Percentiles rank a stretch among this genome's conserved stretches.
These are phyloP conservation scores for Amazona vittata DNA, from an alignment of 2,113 vertebrate species.

Conservation along the genomic window DNA sequence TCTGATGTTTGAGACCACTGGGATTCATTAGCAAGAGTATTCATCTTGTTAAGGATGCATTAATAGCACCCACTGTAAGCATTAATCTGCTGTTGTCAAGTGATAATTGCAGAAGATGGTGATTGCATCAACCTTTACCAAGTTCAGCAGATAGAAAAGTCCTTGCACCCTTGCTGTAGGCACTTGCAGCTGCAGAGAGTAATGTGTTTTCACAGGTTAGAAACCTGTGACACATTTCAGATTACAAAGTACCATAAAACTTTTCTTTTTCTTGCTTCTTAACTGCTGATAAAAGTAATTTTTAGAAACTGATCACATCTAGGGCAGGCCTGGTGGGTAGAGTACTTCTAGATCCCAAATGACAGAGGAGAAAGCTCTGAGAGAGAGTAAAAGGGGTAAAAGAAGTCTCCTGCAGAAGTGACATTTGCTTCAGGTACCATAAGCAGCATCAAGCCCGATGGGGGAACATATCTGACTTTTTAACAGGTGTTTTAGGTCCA, in stretches of 20 bases:
- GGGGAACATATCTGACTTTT: neutral
- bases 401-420: neutral
- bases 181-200: neutral
- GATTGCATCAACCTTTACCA: slow-evolving; percentile 56
- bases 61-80: slow-evolving; percentile 17
- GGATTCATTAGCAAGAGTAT: slow-evolving; percentile 15
- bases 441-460: neutral
- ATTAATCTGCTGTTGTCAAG: slow-evolving; percentile 41
- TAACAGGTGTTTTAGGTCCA: neutral
- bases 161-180: neutral
- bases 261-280: neutral
- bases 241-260: neutral
- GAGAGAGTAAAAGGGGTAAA: neutral
- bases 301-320: neutral
- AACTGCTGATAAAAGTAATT: neutral
- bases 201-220: neutral
- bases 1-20: neutral
- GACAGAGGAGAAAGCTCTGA: neutral
- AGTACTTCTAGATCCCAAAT: neutral
- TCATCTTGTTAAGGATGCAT: slow-evolving; percentile 32
- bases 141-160: slow-evolving; percentile 29
- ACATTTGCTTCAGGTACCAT: neutral
- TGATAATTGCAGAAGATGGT: slow-evolving; percentile 35
- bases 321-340: neutral
- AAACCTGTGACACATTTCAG: neutral